These are phyloP conservation scores for Eristalinus sepulchralis DNA, from an alignment of 2,888 invertebrate species.

Conservation along the genomic window DNA sequence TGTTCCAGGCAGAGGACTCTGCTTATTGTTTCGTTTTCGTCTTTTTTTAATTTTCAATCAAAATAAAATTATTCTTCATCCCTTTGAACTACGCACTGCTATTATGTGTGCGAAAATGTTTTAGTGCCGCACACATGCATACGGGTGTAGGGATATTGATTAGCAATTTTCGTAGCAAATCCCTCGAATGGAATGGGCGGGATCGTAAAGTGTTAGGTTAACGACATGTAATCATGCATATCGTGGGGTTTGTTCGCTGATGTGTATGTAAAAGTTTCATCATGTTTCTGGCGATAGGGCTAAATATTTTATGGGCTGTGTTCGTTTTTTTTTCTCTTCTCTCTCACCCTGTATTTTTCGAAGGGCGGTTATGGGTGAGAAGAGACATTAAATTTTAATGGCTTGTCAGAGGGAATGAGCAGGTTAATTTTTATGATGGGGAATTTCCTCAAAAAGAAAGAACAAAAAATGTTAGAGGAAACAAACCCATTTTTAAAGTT, in stretches of 20 bases:
- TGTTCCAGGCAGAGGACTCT: neutral
- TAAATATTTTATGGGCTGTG: conserved; percentile 22
- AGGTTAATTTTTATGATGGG: conserved; percentile 12
- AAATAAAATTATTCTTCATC: conserved; percentile 23
- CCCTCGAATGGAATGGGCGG: conserved; percentile 27
- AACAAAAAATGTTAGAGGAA: too few species aligned
- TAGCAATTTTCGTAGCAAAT: conserved; percentile 18
- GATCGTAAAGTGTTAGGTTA: conserved; percentile 39
- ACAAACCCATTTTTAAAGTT: neutral
- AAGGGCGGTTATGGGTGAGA: neutral
- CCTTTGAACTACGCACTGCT: neutral
- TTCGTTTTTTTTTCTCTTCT: neutral
- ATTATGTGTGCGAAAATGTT: neutral
- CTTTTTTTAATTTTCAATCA: conserved; percentile 31
- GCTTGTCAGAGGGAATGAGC: neutral
- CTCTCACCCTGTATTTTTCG: neutral
- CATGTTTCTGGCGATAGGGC: conserved; percentile 43
- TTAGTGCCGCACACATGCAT: neutral
- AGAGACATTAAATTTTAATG: conserved; percentile 19
- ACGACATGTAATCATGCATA: conserved; percentile 45
- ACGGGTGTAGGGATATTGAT: conserved; percentile 8
- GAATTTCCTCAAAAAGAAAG: neutral
- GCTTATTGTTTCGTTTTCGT: neutral
- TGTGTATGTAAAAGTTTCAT: conserved; percentile 22
- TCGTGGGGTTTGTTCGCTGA: conserved; percentile 20